phyloP scores from a whole-genome alignment of 2,797 vertebrate species.

The Sebastes melanostomus region DNA sequence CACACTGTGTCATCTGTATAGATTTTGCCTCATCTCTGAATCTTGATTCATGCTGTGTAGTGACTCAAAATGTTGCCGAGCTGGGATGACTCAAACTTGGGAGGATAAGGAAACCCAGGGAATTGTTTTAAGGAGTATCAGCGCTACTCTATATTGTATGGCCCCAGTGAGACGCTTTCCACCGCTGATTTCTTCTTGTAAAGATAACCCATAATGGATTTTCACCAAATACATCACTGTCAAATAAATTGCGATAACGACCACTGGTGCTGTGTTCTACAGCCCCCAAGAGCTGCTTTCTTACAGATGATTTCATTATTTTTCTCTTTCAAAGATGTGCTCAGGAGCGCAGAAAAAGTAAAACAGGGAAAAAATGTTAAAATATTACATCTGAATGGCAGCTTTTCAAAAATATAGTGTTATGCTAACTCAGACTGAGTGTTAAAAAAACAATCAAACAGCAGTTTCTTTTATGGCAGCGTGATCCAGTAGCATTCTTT shows the following conservation, averaged over 20 bases:
- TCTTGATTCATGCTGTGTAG: not conserved
- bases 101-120: slow-evolving; percentile 27
- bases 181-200: slow-evolving; percentile 55
- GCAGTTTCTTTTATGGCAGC: not conserved
- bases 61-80: slow-evolving; percentile 10
- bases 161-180: slow-evolving; percentile 40
- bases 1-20: slow-evolving; percentile 7
- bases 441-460: not conserved
- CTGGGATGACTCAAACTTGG: slow-evolving; percentile 30
- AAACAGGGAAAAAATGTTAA: not conserved
- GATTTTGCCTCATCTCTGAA: slow-evolving; percentile 28
- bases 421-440: not conserved
- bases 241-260: slow-evolving; percentile 68
- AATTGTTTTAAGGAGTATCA: slow-evolving; percentile 29
- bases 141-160: slow-evolving; percentile 23
- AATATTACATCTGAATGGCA: not conserved
- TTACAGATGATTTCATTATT: slow-evolving; percentile 44
- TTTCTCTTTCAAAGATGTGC: slow-evolving; percentile 26
- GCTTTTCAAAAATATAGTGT: not conserved
- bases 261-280: slow-evolving; percentile 42
- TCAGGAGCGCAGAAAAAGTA: not conserved
- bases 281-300: slow-evolving; percentile 42
- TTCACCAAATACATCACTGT: slow-evolving; percentile 67
- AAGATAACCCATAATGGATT: slow-evolving; percentile 67
- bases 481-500: not conserved